A percentile compares a stretch with the other conserved stretches of the same genome.
phyloP scores from a whole-genome alignment of 2,113 vertebrate species.

The Tor tambroides region DNA sequence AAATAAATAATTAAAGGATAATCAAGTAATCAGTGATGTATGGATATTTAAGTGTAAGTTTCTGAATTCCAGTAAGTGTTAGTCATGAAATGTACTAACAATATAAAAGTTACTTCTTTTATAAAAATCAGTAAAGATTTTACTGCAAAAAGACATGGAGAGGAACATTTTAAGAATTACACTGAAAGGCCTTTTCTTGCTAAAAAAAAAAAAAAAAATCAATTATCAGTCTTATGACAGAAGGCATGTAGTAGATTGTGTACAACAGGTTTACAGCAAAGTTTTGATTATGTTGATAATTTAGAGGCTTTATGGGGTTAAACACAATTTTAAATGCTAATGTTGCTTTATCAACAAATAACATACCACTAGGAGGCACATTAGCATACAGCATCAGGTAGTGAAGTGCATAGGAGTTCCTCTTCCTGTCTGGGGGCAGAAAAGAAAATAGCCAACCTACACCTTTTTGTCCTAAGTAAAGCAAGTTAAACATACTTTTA shows the following conservation, averaged over 20 bases:
- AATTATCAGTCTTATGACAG: background rate
- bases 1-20: too few relatives aligned
- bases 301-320: background rate
- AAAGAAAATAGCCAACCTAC: background rate
- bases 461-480: background rate
- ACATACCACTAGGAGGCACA: constrained; percentile 16
- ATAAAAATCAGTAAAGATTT: background rate
- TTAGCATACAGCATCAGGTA: background rate
- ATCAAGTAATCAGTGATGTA: too few relatives aligned
- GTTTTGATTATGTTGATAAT: too few relatives aligned
- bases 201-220: background rate
- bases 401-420: background rate
- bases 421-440: background rate
- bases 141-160: background rate
- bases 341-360: background rate
- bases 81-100: background rate
- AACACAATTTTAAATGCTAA: background rate
- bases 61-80: background rate
- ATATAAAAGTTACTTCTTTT: background rate
- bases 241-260: background rate
- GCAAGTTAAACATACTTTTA: background rate
- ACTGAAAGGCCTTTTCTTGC: background rate
- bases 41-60: background rate
- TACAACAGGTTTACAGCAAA: background rate
- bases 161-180: background rate